phyloP scores from a whole-genome alignment of 2,888 invertebrate genomes.

The Sussaba pulchella region DNA sequence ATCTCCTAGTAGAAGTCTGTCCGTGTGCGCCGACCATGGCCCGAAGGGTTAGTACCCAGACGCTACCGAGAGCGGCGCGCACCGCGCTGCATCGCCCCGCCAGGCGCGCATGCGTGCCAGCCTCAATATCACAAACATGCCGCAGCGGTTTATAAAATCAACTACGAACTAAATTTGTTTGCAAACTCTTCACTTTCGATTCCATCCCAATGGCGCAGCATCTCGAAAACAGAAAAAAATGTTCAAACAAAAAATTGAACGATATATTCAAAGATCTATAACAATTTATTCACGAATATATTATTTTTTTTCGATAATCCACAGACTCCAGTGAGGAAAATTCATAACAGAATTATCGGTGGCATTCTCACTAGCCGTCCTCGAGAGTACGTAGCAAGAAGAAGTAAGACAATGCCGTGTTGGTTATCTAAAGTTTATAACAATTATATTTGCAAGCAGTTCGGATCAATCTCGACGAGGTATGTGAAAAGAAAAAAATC shows the following conservation, averaged over 20 bases:
- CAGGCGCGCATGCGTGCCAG: neutral
- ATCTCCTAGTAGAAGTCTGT: too few species aligned
- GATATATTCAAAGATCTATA: neutral
- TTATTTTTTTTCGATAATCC: neutral
- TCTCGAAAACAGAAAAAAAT: too few species aligned
- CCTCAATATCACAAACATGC: too few species aligned
- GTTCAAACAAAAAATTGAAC: too few species aligned
- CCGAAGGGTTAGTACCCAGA: neutral
- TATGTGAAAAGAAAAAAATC: neutral
- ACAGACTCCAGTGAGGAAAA: neutral
- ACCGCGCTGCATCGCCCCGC: neutral
- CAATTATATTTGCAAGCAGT: constrained; percentile 44
- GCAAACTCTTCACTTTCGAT: too few species aligned
- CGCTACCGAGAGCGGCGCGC: neutral
- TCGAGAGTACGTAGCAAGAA: constrained; percentile 63
- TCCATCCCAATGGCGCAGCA: too few species aligned
- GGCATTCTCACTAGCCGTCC: constrained; percentile 12
- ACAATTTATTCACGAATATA: neutral
- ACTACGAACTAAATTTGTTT: too few species aligned
- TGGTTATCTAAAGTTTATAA: too few species aligned
- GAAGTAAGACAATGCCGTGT: constrained; percentile 67
- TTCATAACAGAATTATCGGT: neutral
- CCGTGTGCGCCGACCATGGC: neutral
- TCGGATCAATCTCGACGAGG: too few species aligned
- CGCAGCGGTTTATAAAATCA: too few species aligned